Conservation (phyloP, 2,797 vertebrate species). For the Notamacropus eugenii region DNA sequence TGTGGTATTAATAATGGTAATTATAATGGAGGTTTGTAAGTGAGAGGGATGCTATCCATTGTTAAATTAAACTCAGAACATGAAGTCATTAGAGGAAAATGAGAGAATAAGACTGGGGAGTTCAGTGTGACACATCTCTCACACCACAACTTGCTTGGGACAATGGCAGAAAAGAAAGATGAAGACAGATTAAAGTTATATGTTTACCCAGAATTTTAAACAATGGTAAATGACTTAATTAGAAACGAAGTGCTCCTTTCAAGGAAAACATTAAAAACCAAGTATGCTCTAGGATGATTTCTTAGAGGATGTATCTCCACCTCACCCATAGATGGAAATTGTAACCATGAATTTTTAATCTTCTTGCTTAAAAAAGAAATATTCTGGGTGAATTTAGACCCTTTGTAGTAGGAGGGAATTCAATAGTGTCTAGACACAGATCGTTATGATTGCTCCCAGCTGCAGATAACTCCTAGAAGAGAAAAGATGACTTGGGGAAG, state of each 20-base stretch:
- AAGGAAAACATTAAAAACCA: slow-evolving; percentile 17
- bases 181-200: slow-evolving; percentile 63
- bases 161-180: slow-evolving; percentile 64
- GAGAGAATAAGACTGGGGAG: slow-evolving; percentile 70
- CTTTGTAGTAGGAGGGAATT: not conserved
- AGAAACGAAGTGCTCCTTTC: slow-evolving; percentile 35
- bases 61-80: slow-evolving; percentile 75
- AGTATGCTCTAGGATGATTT: slow-evolving; percentile 45
- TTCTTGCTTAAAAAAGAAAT: slow-evolving; percentile 16
- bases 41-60: slow-evolving; percentile 72
- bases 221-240: slow-evolving; percentile 61
- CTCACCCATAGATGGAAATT: slow-evolving; percentile 24
- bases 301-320: slow-evolving; percentile 21
- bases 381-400: slow-evolving; percentile 20
- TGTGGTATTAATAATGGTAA: slow-evolving; percentile 77
- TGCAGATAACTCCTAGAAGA: slow-evolving; percentile 58
- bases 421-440: slow-evolving; percentile 51
- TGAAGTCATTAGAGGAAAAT: slow-evolving; percentile 75
- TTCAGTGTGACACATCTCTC: slow-evolving; percentile 63
- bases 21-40: slow-evolving; percentile 78
- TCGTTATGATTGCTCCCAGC: slow-evolving; percentile 27
- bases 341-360: slow-evolving; percentile 31
- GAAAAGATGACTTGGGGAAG: slow-evolving; percentile 40
- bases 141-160: slow-evolving; percentile 67
- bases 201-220: slow-evolving; percentile 41